Conservation (phyloP, 2,113 vertebrate species). For the Hippotragus niger region DNA sequence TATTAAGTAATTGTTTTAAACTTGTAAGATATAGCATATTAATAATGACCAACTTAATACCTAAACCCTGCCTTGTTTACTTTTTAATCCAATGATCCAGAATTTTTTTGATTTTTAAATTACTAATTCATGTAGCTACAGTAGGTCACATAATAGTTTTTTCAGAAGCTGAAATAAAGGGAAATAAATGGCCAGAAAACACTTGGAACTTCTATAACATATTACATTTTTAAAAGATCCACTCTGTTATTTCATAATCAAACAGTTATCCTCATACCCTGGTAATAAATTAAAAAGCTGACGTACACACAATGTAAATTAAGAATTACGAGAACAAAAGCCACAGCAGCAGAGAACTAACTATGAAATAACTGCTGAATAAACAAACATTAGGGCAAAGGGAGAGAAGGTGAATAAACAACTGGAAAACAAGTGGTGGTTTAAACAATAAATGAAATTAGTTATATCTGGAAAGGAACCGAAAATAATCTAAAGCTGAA, state of each 20-base stretch:
- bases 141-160: background rate
- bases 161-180: background rate
- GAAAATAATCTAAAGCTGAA: conserved; percentile 16
- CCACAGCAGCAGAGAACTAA: background rate
- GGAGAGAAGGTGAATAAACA: background rate
- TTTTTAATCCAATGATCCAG: background rate
- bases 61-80: background rate
- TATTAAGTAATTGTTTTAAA: background rate
- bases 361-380: background rate
- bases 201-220: background rate
- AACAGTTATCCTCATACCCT: background rate
- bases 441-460: conserved; percentile 24
- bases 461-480: background rate
- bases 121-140: background rate
- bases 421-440: background rate
- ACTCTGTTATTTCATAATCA: conserved; percentile 26
- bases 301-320: background rate
- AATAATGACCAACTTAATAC: background rate
- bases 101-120: conserved; percentile 4
- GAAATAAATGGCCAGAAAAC: background rate
- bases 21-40: background rate
- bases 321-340: conserved; percentile 19
- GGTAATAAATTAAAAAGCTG: background rate
- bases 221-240: background rate
- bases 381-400: background rate